Evolutionary conservation across 2,888 invertebrate species (phyloP), one percentile per base, ranked within the genome.

Genomic region (Scaptomyza parva): DNA sequence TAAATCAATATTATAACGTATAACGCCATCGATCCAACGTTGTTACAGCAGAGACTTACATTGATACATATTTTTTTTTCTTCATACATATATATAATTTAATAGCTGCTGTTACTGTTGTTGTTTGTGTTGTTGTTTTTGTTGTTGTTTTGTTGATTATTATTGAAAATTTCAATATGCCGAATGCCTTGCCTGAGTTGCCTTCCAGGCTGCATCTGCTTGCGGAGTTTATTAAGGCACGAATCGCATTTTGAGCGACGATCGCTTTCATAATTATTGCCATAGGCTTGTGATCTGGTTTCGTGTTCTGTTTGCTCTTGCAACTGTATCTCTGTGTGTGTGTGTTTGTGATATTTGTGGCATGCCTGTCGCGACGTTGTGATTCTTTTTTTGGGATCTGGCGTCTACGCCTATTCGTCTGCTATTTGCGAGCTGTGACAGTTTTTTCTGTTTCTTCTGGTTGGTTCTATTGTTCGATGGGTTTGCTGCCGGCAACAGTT

Each of bases 1-100:
- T 89, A 90, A 90, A 90, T 90, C 90, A 90, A 90, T 90, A 89
- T 88, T 87, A 66, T n/a, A n/a, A n/a, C 65, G 51, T 54, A 54
- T 52, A 89, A 86, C 83, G 82, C 86, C 88, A 76, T 84, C 83
- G 79, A 45, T 51, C 55, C 66, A 51, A 74, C 65, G 61, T 58
- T 70, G 51, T 57, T 61, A 6, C 50, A 39, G 41, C 24, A 26
- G 11, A 47, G 53, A 53, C 37, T 65, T 11, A 63, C 39, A 48
- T 37, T 43, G 35, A 64, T 39, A 52, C 54, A 43, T 24, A 24
- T 7, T 7, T 7, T 54, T 37, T n/a, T 57, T 7, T 7, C 50
- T 37, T n/a, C 52, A 57, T 22, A 22, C 54, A 53, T 50, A 53
- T 53, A 54, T 53, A 75, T 65, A 67, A 63, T 62, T 76, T 71